phyloP scores from a whole-genome alignment of 1,140 invertebrate genomes.

The Lerema accius region DNA sequence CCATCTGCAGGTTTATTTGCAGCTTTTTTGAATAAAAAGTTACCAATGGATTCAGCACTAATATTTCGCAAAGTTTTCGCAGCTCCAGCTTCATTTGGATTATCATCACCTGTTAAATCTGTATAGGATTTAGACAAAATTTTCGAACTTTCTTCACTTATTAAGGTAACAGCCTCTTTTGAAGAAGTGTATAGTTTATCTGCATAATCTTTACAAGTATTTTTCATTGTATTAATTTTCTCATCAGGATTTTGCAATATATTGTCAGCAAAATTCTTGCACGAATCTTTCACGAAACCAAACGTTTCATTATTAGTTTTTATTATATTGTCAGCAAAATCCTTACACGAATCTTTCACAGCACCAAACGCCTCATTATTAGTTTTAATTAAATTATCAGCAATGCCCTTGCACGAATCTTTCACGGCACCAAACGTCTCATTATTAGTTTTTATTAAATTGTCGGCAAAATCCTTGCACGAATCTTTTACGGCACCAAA shows the following conservation, averaged over 20 bases:
- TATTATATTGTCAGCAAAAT: neutral
- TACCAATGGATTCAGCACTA: conserved; percentile 8
- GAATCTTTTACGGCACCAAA: no score
- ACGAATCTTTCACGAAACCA: conserved; percentile 15
- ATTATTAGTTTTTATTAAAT: no score
- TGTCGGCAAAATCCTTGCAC: no score
- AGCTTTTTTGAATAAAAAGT: conserved; percentile 16
- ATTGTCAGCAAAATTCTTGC: conserved; percentile 44
- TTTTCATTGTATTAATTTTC: conserved; percentile 46
- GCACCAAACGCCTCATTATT: no score
- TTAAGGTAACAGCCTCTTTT: conserved; percentile 48
- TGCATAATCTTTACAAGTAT: conserved; percentile 45
- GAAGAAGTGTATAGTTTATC: conserved; percentile 49
- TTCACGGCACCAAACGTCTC: no score
- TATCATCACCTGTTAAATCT: conserved; percentile 13
- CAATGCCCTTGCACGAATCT: no score
- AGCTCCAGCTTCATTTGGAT: neutral
- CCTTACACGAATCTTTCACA: no score
- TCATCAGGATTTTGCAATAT: conserved; percentile 34
- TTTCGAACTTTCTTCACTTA: conserved; percentile 45
- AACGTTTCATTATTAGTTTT: neutral
- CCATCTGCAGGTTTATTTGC: conserved; percentile 16
- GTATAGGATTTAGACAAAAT: conserved; percentile 27
- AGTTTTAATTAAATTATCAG: no score
- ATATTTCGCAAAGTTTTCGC: conserved; percentile 2